Conservation (phyloP, 2,113 vertebrate species). For the Chloropsis hardwickii region DNA sequence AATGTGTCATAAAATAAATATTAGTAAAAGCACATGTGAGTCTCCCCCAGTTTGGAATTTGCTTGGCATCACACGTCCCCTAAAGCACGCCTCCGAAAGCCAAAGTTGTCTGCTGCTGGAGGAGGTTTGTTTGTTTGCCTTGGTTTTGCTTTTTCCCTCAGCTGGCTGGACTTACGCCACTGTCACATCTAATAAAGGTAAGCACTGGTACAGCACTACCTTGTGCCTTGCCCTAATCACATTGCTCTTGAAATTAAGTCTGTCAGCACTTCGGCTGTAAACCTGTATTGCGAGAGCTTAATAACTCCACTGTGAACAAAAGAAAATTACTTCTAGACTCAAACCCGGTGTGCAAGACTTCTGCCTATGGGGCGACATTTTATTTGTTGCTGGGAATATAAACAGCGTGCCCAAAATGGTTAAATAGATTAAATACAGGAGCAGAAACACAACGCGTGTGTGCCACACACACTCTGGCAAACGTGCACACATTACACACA, state of each 20-base stretch:
- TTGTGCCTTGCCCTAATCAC: constrained; percentile 25
- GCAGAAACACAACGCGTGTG: rapidly evolving
- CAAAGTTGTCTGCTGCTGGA: background rate
- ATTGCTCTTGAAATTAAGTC: constrained; percentile 27
- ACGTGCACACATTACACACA: rapidly evolving
- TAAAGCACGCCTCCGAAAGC: background rate
- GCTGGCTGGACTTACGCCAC: background rate
- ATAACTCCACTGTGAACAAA: constrained; percentile 68
- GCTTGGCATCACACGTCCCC: background rate
- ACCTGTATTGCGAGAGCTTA: constrained; percentile 40
- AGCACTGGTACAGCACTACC: background rate
- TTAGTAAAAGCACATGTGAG: background rate
- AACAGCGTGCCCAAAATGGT: background rate
- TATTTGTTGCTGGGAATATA: background rate
- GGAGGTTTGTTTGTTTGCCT: background rate
- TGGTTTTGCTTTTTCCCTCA: background rate
- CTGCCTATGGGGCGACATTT: background rate
- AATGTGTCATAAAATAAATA: constrained; percentile 68
- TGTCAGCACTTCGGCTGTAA: constrained; percentile 44
- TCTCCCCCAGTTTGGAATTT: background rate
- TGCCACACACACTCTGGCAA: background rate
- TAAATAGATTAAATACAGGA: background rate
- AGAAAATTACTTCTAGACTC: constrained; percentile 70
- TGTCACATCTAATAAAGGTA: constrained; percentile 63
- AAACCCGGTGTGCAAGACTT: constrained; percentile 19